These are phyloP conservation scores for Trichomycterus rosablanca DNA, from an alignment of 2,113 vertebrate species.

Conservation along the genomic window DNA sequence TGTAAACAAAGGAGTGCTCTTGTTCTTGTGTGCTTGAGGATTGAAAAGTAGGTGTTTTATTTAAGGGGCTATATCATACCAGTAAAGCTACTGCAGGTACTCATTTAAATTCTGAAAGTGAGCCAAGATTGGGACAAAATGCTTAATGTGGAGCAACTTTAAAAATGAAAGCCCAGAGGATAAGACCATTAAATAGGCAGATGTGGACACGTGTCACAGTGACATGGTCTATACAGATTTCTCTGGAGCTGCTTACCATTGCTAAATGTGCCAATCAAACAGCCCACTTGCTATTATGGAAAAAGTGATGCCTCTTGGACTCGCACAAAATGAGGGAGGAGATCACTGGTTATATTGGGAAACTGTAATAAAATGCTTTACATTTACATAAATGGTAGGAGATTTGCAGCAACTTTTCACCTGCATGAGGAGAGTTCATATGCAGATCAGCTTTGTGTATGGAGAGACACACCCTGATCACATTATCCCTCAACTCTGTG, in stretches of 20 bases:
- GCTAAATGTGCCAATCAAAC: constrained; percentile 34
- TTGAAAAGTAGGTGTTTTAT: neutral
- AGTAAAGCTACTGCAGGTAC: constrained; percentile 24
- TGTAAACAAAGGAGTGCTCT: constrained; percentile 19
- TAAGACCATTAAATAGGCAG: constrained; percentile 22
- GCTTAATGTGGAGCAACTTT: constrained; percentile 18
- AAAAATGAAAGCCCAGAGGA: neutral
- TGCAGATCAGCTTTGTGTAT: too few relatives aligned
- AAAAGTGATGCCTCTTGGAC: constrained; percentile 9
- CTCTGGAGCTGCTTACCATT: constrained; percentile 31
- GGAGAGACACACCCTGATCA: too few relatives aligned
- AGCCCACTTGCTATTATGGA: constrained; percentile 3
- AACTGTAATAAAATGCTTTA: too few relatives aligned
- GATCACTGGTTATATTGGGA: constrained; percentile 11
- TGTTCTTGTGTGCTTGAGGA: constrained; percentile 10
- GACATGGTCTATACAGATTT: constrained; percentile 8
- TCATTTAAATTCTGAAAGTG: constrained; percentile 30
- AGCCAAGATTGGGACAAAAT: constrained; percentile 26
- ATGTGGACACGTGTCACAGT: neutral
- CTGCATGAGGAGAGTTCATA: too few relatives aligned
- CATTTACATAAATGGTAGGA: too few relatives aligned
- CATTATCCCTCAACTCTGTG: too few relatives aligned
- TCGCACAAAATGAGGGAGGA: constrained; percentile 7
- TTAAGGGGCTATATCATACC: constrained; percentile 29
- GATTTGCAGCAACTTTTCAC: too few relatives aligned